Evolutionary conservation across 1,140 invertebrate genomes (phyloP), one percentile per base, ranked within the genome.

Genomic region (Nasonia vitripennis): DNA sequence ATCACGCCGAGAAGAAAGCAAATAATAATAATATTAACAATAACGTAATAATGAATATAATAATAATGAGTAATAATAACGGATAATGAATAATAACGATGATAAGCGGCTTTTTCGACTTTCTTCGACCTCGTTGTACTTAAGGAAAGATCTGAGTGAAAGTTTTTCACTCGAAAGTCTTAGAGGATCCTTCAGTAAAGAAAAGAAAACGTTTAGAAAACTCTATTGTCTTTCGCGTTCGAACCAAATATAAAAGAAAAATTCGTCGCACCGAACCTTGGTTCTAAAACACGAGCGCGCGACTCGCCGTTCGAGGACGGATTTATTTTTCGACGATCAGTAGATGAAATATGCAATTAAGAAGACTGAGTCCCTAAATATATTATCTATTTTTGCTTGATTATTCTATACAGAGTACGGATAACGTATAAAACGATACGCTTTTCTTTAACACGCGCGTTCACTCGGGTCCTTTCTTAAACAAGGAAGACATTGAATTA

Each of bases 381-480:
- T 67, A 55, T 73, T 85, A 0, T 80, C 48, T 85, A 79, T 84
- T 73, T 85, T 80, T 67, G 12, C 70, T 67, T 80, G 34, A 75
- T 55, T 55, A 55, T 85, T 85, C 70, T 45, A 45, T 45, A 73
- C 27, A 37, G 12, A 78, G 4, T 34, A 73, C 10, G 70, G 3
- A 31, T 73, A 14, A 34, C 70, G 11, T 73, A 37, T 34, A 11
- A 34, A 34, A 20, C 27, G 34, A 75, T 75, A 31, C 12, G 68
- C 68, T 71, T 78, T 68, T 62, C 81, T 67, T 84, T 78, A 37
- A 37, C 10, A 37, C 27, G 41, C 34, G 83, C 48, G 20, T 79
- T 85, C 84, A 85, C 78, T 85, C 71, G 48, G 84, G 51, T 85
- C 84, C 68, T 86, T 85, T 85, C 78, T 87, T 79, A 68, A 86